These are phyloP conservation scores for Empis stercorea DNA, from an alignment of 2,888 invertebrate genomes.

Conservation along the genomic window DNA sequence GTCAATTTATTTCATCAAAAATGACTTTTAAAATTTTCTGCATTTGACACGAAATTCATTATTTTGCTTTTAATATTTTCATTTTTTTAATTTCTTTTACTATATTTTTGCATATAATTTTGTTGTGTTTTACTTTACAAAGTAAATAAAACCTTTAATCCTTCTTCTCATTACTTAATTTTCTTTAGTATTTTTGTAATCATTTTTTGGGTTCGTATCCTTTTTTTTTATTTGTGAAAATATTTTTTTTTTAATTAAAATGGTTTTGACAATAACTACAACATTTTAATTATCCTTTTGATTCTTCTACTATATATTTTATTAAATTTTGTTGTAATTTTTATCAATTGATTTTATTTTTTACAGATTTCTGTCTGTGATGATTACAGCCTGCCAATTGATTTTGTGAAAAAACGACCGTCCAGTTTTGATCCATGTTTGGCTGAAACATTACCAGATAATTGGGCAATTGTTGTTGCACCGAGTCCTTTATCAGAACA, in stretches of 20 bases:
- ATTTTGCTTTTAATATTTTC: neutral
- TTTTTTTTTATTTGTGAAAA: too few species aligned
- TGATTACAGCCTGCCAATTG: constrained; percentile 76
- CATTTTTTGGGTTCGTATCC: too few species aligned
- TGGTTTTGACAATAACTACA: too few species aligned
- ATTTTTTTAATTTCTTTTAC: neutral
- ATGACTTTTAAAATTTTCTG: neutral
- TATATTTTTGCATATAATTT: neutral
- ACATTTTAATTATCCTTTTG: too few species aligned
- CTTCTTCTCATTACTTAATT: too few species aligned
- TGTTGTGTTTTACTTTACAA: too few species aligned
- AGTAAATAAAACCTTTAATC: too few species aligned
- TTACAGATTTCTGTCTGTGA: constrained; percentile 74
- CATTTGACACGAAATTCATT: neutral
- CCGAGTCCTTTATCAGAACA: constrained; percentile 36
- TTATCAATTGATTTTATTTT: constrained; percentile 8
- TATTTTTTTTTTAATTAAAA: too few species aligned
- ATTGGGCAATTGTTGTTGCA: constrained; percentile 33
- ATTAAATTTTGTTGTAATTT: too few species aligned
- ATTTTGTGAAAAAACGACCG: constrained; percentile 62
- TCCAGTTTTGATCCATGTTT: constrained; percentile 48
- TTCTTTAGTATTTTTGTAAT: too few species aligned
- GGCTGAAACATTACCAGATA: constrained; percentile 42
- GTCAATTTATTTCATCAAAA: too few species aligned
- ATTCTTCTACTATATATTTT: too few species aligned